Evolutionary conservation across 2,113 vertebrate species (phyloP).

Genomic region (Anhinga anhinga): DNA sequence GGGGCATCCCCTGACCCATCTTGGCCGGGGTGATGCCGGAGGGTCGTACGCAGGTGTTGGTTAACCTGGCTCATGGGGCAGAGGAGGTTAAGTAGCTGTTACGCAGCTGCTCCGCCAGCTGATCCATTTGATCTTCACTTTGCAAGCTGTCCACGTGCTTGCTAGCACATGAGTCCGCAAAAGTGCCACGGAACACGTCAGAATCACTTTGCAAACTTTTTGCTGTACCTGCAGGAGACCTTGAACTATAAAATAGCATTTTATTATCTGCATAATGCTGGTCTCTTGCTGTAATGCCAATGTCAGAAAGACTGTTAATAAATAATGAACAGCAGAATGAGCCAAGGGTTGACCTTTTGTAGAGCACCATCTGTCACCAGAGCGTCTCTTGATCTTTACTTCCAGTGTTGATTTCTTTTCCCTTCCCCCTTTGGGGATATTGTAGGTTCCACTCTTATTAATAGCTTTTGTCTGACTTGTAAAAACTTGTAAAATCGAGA

Average conservation of each 20-base stretch:
- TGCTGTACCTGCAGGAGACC: constrained; percentile 69
- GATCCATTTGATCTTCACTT: not conserved
- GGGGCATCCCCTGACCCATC: rapidly evolving
- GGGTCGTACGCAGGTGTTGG: rapidly evolving
- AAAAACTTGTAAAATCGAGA: constrained; percentile 22
- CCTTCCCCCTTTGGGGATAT: not conserved
- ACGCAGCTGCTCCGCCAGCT: not conserved
- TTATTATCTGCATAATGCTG: constrained; percentile 58
- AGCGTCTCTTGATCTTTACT: constrained; percentile 56
- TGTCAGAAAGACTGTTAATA: constrained; percentile 71
- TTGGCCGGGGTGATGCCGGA: not conserved
- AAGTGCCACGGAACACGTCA: constrained; percentile 37
- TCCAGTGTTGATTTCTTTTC: not conserved
- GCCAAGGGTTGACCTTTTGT: constrained; percentile 73
- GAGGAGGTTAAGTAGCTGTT: not conserved
- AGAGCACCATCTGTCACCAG: constrained; percentile 64
- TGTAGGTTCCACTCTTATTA: constrained; percentile 19
- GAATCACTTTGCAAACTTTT: constrained; percentile 68
- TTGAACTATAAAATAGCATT: constrained; percentile 64
- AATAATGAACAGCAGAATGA: constrained; percentile 69
- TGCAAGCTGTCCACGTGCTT: not conserved
- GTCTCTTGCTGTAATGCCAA: constrained; percentile 55
- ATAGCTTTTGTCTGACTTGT: constrained; percentile 22
- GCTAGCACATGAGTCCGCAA: not conserved
- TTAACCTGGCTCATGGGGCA: rapidly evolving